Conservation (phyloP, 1,140 invertebrate genomes). For the Bilobella aurantiaca region DNA sequence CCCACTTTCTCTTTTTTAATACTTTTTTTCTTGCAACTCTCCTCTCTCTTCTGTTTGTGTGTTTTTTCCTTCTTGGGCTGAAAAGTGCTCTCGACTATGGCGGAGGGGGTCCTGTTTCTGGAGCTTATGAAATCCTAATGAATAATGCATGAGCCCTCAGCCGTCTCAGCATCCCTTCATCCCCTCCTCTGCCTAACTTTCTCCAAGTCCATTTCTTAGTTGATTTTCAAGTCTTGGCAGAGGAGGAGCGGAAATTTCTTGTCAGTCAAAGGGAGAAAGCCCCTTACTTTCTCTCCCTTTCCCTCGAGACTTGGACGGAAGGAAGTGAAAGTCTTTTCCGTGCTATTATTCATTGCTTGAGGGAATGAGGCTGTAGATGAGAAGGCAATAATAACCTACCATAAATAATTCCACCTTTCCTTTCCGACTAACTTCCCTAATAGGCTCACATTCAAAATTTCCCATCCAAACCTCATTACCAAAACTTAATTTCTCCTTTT, state of each 20-base stretch:
- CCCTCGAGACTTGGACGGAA: background rate
- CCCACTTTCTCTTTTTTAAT: background rate
- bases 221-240: too few relatives aligned
- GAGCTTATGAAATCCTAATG: constrained; percentile 26
- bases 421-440: background rate
- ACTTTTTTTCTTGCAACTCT: background rate
- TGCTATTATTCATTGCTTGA: background rate
- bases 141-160: constrained; percentile 16
- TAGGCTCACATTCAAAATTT: background rate
- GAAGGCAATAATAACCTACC: constrained; percentile 17
- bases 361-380: background rate
- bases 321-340: background rate
- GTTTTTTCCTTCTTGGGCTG: too few relatives aligned
- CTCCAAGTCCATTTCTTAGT: too few relatives aligned
- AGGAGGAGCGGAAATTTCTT: background rate
- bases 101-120: too few relatives aligned
- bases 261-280: background rate
- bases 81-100: too few relatives aligned
- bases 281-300: too few relatives aligned
- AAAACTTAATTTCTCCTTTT: background rate
- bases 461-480: too few relatives aligned
- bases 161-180: background rate
- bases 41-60: too few relatives aligned
- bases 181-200: too few relatives aligned
- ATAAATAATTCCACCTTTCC: constrained; percentile 4